Percentiles rank a stretch among this genome's conserved stretches.
phyloP scores from a whole-genome alignment of 1,140 invertebrate genomes.

The Grapholita molesta region DNA sequence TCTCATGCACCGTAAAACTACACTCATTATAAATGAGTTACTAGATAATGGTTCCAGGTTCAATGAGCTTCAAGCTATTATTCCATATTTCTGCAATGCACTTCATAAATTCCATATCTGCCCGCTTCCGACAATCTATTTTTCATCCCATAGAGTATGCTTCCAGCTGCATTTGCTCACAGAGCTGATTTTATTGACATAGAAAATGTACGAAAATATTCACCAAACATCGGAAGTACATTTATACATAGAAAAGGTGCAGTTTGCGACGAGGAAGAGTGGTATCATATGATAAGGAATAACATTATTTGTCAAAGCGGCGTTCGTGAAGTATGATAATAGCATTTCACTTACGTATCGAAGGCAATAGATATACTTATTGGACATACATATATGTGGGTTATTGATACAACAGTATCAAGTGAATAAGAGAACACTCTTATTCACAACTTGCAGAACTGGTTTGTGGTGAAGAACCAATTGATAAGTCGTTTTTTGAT shows the following conservation, averaged over 20 bases:
- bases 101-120: background rate
- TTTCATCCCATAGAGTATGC: background rate
- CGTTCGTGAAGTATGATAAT: constrained; percentile 2
- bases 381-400: too few relatives aligned
- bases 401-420: too few relatives aligned
- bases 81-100: background rate
- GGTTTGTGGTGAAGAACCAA: background rate
- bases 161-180: background rate
- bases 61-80: background rate
- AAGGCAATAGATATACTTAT: too few relatives aligned
- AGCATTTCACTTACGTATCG: constrained; percentile 1
- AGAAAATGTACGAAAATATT: constrained; percentile 17
- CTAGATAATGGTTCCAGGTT: background rate
- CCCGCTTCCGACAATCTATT: background rate
- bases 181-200: constrained; percentile 12
- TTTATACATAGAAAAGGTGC: constrained; percentile 9
- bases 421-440: too few relatives aligned
- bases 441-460: background rate
- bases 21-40: background rate
- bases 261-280: background rate
- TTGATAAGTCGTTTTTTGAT: background rate
- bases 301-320: constrained; percentile 13
- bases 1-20: background rate
- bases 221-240: constrained; percentile 3
- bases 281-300: constrained; percentile 14